A percentile compares a stretch with the other conserved stretches of the same genome.
Conservation (phyloP, 2,888 invertebrate genomes). For the Drosophila lutescens region DNA sequence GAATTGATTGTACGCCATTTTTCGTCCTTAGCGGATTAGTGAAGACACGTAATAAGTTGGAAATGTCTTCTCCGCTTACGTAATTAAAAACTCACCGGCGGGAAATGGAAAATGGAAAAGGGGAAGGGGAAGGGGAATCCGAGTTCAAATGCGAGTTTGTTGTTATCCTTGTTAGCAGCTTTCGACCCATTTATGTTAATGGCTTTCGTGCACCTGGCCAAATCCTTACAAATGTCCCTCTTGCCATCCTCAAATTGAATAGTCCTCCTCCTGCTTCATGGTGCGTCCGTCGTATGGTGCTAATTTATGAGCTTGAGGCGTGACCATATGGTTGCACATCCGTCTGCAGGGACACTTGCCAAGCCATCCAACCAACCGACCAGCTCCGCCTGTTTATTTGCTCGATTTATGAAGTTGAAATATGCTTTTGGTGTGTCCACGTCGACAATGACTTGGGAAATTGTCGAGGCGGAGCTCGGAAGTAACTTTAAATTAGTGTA, state of each 20-base stretch:
- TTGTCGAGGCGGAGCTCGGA: conserved; percentile 28
- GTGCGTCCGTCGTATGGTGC: conserved; percentile 48
- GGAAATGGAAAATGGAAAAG: no score
- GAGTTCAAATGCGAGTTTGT: not conserved
- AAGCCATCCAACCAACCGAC: no score
- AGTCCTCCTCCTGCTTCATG: conserved; percentile 36
- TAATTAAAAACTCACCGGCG: conserved; percentile 34
- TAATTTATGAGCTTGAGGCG: conserved; percentile 72
- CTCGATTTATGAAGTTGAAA: conserved; percentile 48
- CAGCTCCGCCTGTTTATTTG: conserved; percentile 30
- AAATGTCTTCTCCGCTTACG: conserved; percentile 39
- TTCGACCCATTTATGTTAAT: conserved; percentile 47
- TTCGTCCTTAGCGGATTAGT: conserved; percentile 59
- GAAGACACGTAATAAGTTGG: conserved; percentile 59
- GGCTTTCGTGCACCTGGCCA: conserved; percentile 45
- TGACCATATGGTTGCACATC: conserved; percentile 68
- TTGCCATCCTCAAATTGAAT: conserved; percentile 56
- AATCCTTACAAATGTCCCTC: conserved; percentile 68
- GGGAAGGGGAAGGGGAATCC: no score
- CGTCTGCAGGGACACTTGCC: conserved; percentile 19
- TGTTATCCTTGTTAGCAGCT: conserved; percentile 30
- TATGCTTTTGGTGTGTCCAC: conserved; percentile 33
- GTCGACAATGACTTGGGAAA: conserved; percentile 52
- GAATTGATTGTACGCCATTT: conserved; percentile 72
- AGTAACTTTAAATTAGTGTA: conserved; percentile 65